Evolutionary conservation across 2,113 vertebrate species (phyloP).

Genomic region (Panurus biarmicus): DNA sequence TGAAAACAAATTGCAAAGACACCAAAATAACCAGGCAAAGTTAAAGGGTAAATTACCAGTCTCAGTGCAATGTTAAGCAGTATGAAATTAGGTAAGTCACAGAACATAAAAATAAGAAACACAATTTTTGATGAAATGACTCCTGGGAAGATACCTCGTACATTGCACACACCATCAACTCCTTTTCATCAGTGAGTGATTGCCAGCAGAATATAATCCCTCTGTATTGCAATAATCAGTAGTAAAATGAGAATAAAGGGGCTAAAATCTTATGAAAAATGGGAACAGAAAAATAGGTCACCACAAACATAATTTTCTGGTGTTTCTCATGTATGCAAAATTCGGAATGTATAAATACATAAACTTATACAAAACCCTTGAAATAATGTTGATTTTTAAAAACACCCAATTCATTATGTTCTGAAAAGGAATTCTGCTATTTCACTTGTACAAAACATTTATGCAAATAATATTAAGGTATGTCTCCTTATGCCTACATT

Average conservation of each 20-base stretch:
- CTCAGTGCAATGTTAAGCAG: neutral
- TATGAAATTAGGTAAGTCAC: neutral
- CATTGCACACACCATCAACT: neutral
- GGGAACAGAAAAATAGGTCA: neutral
- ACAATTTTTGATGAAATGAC: neutral
- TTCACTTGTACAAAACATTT: neutral
- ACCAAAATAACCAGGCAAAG: neutral
- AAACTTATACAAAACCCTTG: neutral
- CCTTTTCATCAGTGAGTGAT: neutral
- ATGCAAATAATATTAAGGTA: neutral
- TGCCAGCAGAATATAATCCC: neutral
- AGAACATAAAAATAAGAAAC: neutral
- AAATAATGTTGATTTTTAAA: neutral
- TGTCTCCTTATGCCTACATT: neutral
- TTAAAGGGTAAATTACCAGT: neutral
- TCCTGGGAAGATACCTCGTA: neutral
- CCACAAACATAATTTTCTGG: neutral
- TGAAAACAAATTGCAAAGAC: neutral
- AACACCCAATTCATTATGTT: neutral
- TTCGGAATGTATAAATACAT: neutral
- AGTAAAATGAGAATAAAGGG: neutral
- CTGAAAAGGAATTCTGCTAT: neutral
- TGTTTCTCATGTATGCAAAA: neutral
- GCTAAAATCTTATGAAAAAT: neutral
- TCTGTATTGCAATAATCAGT: neutral